Evolutionary conservation across 2,113 vertebrate species (phyloP).

Genomic region (Seriola dumerili): DNA sequence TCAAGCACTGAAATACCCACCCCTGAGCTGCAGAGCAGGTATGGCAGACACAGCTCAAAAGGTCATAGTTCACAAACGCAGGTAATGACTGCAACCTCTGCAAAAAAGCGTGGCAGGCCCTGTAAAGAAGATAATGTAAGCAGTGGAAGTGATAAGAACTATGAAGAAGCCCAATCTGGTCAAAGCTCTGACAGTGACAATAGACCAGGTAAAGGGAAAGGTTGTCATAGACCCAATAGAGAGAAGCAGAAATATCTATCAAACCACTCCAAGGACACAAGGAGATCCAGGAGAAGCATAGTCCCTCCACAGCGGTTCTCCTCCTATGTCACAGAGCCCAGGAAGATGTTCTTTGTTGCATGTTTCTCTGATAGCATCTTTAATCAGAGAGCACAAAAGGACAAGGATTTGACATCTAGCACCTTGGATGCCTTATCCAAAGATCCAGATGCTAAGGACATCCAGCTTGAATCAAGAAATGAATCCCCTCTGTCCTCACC

Average conservation of each 20-base stretch:
- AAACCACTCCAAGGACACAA: constrained; percentile 63
- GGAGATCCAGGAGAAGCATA: constrained; percentile 87
- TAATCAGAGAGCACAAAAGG: constrained; percentile 80
- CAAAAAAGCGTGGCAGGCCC: not conserved
- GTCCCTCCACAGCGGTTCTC: constrained; percentile 92
- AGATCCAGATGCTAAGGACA: constrained; percentile 23
- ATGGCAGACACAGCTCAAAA: constrained; percentile 2
- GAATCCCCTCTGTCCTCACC: not conserved
- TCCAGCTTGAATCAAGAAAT: constrained; percentile 20
- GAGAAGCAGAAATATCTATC: constrained; percentile 34
- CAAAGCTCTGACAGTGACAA: constrained; percentile 26
- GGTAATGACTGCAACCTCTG: not conserved
- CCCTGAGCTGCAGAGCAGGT: constrained; percentile 24
- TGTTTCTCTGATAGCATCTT: constrained; percentile 86
- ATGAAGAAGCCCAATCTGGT: constrained; percentile 28
- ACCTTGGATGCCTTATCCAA: constrained; percentile 66
- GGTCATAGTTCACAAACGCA: not conserved
- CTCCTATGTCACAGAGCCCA: constrained; percentile 90
- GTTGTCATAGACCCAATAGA: not conserved
- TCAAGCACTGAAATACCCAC: not conserved
- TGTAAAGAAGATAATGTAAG: constrained; percentile 18
- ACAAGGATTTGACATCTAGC: constrained; percentile 64
- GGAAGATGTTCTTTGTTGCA: constrained; percentile 83
- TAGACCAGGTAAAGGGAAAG: constrained; percentile 19
- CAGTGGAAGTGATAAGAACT: not conserved